phyloP scores from a whole-genome alignment of 2,113 vertebrate genomes.

The Trogon surrucura region DNA sequence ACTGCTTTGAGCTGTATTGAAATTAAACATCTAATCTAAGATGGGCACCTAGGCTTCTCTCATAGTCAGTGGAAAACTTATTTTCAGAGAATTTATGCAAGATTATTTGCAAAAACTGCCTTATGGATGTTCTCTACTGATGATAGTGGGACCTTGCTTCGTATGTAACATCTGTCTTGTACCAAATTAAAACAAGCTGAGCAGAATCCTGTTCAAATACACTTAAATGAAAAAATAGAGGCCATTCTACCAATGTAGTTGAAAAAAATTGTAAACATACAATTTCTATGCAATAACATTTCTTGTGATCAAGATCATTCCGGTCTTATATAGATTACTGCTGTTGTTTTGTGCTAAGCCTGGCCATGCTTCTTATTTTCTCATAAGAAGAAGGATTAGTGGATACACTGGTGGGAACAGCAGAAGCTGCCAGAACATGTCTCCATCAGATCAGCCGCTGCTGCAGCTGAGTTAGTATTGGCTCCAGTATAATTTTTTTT shows the following conservation, averaged over 20 bases:
- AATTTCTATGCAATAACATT: background rate
- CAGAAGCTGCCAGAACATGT: background rate
- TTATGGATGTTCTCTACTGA: background rate
- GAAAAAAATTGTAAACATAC: background rate
- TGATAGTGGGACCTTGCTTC: background rate
- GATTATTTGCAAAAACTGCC: background rate
- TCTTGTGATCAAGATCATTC: background rate
- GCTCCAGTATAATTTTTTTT: background rate
- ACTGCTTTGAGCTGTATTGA: background rate
- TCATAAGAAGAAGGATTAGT: background rate
- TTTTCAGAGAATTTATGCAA: background rate
- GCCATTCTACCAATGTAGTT: background rate
- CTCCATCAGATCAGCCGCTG: background rate
- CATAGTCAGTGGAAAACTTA: background rate
- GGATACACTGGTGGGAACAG: background rate
- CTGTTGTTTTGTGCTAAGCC: background rate
- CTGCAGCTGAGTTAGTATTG: background rate
- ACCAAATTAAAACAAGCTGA: background rate
- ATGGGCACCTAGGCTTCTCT: background rate
- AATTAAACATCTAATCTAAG: background rate
- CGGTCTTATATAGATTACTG: background rate
- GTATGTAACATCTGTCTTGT: background rate
- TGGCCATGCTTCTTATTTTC: background rate
- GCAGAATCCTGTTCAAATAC: background rate
- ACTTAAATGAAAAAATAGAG: background rate